Base-by-base conservation (phyloP, 2,888 invertebrate species). In the Notodonta ziczac region DNA sequence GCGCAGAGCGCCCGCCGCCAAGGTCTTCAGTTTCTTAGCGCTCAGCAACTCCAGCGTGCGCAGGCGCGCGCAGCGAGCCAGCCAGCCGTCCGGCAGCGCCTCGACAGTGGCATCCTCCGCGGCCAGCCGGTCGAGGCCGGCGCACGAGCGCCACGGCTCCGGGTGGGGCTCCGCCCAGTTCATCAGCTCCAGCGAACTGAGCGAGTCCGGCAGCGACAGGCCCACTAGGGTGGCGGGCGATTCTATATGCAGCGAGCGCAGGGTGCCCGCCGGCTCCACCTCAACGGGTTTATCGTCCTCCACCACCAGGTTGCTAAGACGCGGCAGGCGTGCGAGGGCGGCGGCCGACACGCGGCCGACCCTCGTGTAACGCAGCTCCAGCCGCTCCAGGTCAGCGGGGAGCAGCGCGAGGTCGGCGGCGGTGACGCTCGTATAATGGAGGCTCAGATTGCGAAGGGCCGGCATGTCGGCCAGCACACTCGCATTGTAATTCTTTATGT, bases 141-240 rank as follows among this genome's bases (percentile, higher is more conserved):
- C n/a, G 46, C 46, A 46, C 13, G 46, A 46, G 46, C 13, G 46
- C 46, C 46, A 46, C 13, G n/a, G n/a, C 46, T 46, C 13, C 46
- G 46, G 46, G n/a, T 7, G n/a, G 5, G 0, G 9, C n/a, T 5
- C 2, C 46, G 46, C 5, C 98, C 98, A 98, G 76, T n/a, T n/a
- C 98, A 98, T 90, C 99, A 99, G 78, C 98, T 13, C n/a, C 5
- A 46, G 13, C n/a, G 5, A 2, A 6, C n/a, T 5, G 13, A 46
- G 46, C 13, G 46, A 2, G 46, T 46, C 98, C 59, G 98, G 98
- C 79, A 99, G 92, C 64, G 99, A 99, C 80, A 99, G 95, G 66
- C 99, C 99, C 61, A 98, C 99, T 65, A 98, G 94, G 68, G 99
- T 99, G 94, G 99, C 99, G 13, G 99, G 99, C 50, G 99, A 99